Evolutionary conservation across 2,888 invertebrate genomes (phyloP), one percentile per base, ranked within the genome.

Genomic region (Amphipyra tragopoginis): DNA sequence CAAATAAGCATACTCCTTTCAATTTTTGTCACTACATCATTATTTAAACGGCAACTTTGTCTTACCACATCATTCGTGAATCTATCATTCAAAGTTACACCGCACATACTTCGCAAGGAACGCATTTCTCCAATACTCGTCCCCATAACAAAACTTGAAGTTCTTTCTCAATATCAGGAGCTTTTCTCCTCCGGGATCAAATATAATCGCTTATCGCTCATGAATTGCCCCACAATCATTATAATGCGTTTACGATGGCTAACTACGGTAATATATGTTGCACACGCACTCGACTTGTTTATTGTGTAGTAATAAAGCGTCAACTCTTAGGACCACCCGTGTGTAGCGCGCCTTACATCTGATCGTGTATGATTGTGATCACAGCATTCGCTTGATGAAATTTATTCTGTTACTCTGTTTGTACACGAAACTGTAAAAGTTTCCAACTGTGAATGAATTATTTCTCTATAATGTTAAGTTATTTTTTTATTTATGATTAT

Each of bases 191-290:
- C 29, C 29, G 29, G 5, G 29, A 29, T 29, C 29, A n/a, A 3
- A 29, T 29, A 14, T 44, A 44, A 62, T 48, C 62, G 65, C 58
- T 62, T 40, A n/a, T 67, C 38, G 62, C 77, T 77, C 79, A 61
- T 42, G 29, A 72, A 75, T 64, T 47, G 47, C 21, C 40, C 80
- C 72, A 59, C 44, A 56, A 52, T 43, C 15, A 64, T 53, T 69
- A 68, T 77, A 81, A 80, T 76, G 73, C 77, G 75, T 86, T 86
- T 86, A 89, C 84, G 83, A 87, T 80, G 81, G 72, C 83, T 82
- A 84, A 87, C 86, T 86, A 86, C 86, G 87, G 84, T 86, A 91
- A 91, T 90, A 90, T 90, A 93, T 86, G 86, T 85, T 83, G 77
- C 75, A 71, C 82, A 82, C 85, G 79, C 85, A 69, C 77, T 70